phyloP scores from a whole-genome alignment of 2,797 vertebrate genomes.

The Petrocephalus sullivani region DNA sequence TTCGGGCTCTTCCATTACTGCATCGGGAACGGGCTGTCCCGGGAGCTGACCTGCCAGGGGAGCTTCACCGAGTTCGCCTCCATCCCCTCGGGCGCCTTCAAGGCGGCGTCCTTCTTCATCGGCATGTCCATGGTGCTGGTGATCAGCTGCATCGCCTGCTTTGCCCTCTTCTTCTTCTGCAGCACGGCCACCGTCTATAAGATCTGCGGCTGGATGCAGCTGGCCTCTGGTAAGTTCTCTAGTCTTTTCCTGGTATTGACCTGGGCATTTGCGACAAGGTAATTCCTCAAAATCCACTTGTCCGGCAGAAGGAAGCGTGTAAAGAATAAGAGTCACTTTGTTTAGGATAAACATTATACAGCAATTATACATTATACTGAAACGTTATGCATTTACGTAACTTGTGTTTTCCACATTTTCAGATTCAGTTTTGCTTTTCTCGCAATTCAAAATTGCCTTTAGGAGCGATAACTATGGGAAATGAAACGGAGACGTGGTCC shows the following conservation, averaged over 20 bases:
- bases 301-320: neutral
- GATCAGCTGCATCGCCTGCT: constrained; percentile 86
- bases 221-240: constrained; percentile 73
- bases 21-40: constrained; percentile 79
- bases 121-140: constrained; percentile 94
- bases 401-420: neutral
- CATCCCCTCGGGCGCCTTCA: constrained; percentile 86
- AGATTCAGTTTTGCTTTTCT: neutral
- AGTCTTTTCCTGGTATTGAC: neutral
- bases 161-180: constrained; percentile 95
- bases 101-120: constrained; percentile 94
- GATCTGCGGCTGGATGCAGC: constrained; percentile 97
- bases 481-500: neutral
- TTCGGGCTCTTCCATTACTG: constrained; percentile 96
- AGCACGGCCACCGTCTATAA: constrained; percentile 96
- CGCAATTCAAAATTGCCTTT: neutral
- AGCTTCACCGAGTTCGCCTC: constrained; percentile 92
- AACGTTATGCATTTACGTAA: neutral
- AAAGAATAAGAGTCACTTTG: neutral
- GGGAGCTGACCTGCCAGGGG: constrained; percentile 83
- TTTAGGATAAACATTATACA: neutral
- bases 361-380: too few species aligned
- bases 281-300: neutral
- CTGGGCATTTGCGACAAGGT: neutral
- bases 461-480: neutral